Percentiles rank a stretch among this genome's conserved stretches.
Evolutionary conservation across 1,140 invertebrate species (phyloP).

Genomic region (Amphibalanus amphitrite): DNA sequence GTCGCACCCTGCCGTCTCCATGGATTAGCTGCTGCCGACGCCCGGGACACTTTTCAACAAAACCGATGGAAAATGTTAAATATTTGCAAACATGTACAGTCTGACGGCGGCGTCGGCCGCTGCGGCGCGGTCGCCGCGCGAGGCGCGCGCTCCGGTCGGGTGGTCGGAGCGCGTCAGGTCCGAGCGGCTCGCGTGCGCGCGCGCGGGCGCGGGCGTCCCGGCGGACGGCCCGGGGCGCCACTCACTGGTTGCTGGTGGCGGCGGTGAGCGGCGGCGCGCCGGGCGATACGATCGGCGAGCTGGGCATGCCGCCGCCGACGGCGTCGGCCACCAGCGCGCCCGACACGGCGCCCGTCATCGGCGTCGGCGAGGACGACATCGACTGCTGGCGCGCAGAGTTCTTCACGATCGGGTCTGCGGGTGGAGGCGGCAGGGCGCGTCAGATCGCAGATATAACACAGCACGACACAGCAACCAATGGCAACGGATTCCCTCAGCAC

Average conservation of each 20-base stretch:
- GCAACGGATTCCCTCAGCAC: too few species aligned
- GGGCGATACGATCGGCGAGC: not conserved
- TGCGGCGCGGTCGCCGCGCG: not conserved
- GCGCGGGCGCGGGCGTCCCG: too few species aligned
- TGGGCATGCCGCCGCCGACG: not conserved
- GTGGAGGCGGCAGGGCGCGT: not conserved
- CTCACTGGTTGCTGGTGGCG: not conserved
- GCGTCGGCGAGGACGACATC: not conserved
- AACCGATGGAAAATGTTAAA: conserved; percentile 2
- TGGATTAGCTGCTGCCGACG: not conserved
- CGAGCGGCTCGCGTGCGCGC: too few species aligned
- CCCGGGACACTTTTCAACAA: not conserved
- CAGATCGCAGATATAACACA: not conserved
- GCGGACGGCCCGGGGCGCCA: too few species aligned
- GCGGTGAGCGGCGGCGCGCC: not conserved
- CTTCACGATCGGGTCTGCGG: not conserved
- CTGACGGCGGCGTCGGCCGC: not conserved
- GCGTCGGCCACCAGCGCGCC: not conserved
- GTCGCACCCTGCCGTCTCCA: too few species aligned
- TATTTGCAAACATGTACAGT: conserved; percentile 2
- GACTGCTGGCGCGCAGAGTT: not conserved
- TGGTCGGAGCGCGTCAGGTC: not conserved
- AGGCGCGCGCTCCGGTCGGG: not conserved
- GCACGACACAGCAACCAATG: too few species aligned
- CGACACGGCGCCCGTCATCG: not conserved